Conservation (phyloP, 2,797 vertebrate genomes). For the Allobates femoralis region DNA sequence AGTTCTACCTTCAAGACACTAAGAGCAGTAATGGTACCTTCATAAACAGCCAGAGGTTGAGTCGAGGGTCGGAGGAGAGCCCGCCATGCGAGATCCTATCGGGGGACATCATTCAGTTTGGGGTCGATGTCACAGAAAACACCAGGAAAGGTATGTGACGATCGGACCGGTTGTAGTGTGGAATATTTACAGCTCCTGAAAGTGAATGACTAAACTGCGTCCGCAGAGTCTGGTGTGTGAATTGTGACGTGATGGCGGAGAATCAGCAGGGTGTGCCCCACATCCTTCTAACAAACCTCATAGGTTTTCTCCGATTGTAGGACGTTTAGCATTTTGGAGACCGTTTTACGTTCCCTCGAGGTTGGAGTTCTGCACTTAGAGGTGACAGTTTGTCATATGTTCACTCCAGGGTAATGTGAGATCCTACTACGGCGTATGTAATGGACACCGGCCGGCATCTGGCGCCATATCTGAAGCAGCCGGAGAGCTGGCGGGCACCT, state of each 20-base stretch:
- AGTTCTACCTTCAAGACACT: constrained; percentile 99
- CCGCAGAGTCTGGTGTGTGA: no score
- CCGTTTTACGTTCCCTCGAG: background rate
- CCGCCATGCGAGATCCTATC: constrained; percentile 98
- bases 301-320: background rate
- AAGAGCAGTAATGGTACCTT: constrained; percentile 99
- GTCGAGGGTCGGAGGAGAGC: constrained; percentile 97
- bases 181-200: no score
- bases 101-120: constrained; percentile 97
- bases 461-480: background rate
- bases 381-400: background rate
- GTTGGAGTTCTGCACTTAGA: background rate
- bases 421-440: constrained; percentile 8
- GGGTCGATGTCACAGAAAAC: constrained; percentile 98
- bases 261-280: no score
- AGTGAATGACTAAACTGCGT: no score
- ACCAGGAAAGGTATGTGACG: constrained; percentile 91
- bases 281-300: no score
- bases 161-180: background rate
- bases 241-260: no score
- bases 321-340: background rate
- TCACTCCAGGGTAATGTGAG: constrained; percentile 18
- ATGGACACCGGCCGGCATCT: constrained; percentile 1
- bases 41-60: constrained; percentile 98
- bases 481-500: constrained; percentile 31